Percentiles rank a stretch among this genome's conserved stretches.
Conservation (phyloP, 2,797 vertebrate species). For the Carduelis carduelis region DNA sequence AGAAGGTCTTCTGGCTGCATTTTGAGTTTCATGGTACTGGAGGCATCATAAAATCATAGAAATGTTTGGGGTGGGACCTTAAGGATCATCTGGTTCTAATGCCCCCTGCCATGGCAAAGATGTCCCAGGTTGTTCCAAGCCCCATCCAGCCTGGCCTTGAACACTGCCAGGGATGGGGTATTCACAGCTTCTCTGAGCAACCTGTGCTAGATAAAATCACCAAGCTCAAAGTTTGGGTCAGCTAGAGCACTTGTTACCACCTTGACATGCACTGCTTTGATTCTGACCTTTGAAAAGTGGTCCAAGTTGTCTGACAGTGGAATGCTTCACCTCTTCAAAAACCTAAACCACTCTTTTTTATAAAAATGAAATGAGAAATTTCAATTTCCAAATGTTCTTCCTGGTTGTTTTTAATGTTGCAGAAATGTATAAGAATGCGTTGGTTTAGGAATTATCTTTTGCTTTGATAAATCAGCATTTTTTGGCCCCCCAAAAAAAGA, state of each 20-base stretch:
- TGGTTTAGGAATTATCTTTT: not conserved
- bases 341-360: not conserved
- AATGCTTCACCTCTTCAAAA: not conserved
- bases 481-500: fast-evolving
- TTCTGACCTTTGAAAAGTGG: not conserved
- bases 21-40: not conserved
- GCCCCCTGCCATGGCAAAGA: not conserved
- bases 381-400: not conserved
- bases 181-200: not conserved
- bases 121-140: not conserved
- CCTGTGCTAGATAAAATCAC: not conserved
- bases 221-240: not conserved
- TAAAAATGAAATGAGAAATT: not conserved
- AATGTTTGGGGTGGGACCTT: not conserved
- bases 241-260: not conserved
- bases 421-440: not conserved
- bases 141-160: not conserved
- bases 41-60: not conserved
- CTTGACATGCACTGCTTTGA: not conserved
- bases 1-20: not conserved
- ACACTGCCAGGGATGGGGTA: not conserved
- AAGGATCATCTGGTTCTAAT: not conserved
- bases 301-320: not conserved
- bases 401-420: not conserved
- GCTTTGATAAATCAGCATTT: not conserved